Base-by-base conservation (phyloP, 2,797 vertebrate genomes). In the Aldrovandia affinis region DNA sequence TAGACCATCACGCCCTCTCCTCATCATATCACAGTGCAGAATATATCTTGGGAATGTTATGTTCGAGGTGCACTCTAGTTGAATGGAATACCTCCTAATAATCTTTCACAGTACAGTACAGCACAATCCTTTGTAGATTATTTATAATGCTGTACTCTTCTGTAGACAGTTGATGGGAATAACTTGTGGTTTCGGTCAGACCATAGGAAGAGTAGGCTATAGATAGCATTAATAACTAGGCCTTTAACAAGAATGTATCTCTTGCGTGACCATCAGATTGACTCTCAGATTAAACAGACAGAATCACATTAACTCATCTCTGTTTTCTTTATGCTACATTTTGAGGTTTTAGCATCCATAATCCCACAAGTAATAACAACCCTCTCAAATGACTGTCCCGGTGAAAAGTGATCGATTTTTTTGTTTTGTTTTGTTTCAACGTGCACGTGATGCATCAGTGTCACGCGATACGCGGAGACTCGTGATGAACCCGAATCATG, bases 261-360 rank as follows among this genome's bases (percentile, higher is more conserved):
- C 91, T 91, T 91, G 92, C 86, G 73, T 80, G 89, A 85, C 86
- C 86, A 73, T 94, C 93, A 93, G 89, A 89, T 94, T 90, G 85
- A 84, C 85, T 94, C 93, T 93, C 93, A 92, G 86, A 92, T 93
- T 90, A 83, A 90, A 90, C 89, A 90, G 92, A 93, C 93, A 92
- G 91, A 86, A 88, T 86, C 85, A 78, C 22, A 81, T 91, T 85
- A 86, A 90, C 87, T 92, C 91, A 83, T 89, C 91, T 89, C 88
- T 87, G 87, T 91, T 90, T 92, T 89, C 88, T 86, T 87, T 89
- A 85, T 84, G 42, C 57, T 79, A 80, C 86, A 84, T 89, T 88
- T 87, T 89, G 85, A 54, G 0, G 81, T 87, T 90, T 88, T 84
- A 85, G 68, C 79, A 9, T 89, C 86, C 52, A 79, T 88, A 88